Evolutionary conservation across 1,140 invertebrate species (phyloP), one percentile per base, ranked within the genome.

Genomic region (Campoletis sonorensis): DNA sequence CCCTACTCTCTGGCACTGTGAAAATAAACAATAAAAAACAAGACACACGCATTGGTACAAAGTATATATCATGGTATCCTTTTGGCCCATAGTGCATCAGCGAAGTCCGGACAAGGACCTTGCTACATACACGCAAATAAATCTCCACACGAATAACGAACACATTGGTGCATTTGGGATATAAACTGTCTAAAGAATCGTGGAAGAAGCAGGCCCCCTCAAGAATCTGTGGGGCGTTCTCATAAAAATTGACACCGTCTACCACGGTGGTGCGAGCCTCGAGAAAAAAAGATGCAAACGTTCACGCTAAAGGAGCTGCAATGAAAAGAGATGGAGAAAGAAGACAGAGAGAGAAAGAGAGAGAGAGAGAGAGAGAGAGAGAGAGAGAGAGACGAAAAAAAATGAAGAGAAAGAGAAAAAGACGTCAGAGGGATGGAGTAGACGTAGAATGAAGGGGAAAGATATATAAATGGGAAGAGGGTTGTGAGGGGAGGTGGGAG

Each of bases 211-310:
- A n/a, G n/a, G n/a, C n/a, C 1, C 3, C 84, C 80, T 82, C 81
- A 84, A 84, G 83, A 86, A 83, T 86, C 84, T 51, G 49, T 83
- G 84, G 82, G 83, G 87, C 83, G 85, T 87, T 87, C 79, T 86
- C 85, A 87, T 88, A 90, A 89, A 89, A 89, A 90, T 89, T 88
- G 87, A 88, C 87, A 86, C 87, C 85, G 88, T 89, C 87, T 86
- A 87, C 85, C 82, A 80, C 79, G 81, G 79, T 64, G 76, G 16
- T 37, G 75, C 67, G 51, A 68, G 80, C 71, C 45, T 13, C 49
- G 86, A 85, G 86, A 82, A 86, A 85, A 70, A 86, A 84, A 82
- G 72, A 83, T 84, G 30, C 51, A 61, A 61, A 81, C 49, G 71
- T 54, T 75, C 49, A 58, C 45, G 45, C 23, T 18, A 71, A 79